Base-by-base conservation (phyloP, 2,888 invertebrate species). In the Reticulitermes lucifugus region DNA sequence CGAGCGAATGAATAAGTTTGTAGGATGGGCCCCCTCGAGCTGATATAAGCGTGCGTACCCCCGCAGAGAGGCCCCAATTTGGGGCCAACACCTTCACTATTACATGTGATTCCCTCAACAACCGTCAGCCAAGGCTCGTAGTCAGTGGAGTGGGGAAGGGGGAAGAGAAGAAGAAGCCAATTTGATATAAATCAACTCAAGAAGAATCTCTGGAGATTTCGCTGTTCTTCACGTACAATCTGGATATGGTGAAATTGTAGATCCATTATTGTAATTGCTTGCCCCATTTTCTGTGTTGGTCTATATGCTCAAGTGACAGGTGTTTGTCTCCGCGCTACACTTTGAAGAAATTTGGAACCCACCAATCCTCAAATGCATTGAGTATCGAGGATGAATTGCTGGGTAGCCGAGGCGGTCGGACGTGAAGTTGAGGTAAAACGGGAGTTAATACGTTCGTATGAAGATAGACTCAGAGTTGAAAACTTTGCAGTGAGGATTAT, bases 171-270 rank as follows among this genome's bases (percentile, higher is more conserved):
- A 81, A 70, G 81, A 41, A 70, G 70, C 65, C 65, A 70, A 81
- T 81, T 81, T 70, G 35, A 43, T 81, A 81, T 81, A 81, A 81
- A 81, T 81, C 81, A 81, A 70, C n/a, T 46, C 43, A n/a, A 77
- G 51, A 25, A 65, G 65, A 10, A 25, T 25, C 65, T 65, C n/a
- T 25, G 25, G 65, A 65, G 65, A 35, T n/a, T 65, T 65, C 25
- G 25, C 25, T n/a, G 25, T 65, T 65, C 18, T 10, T 25, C 25
- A 14, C 18, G 73, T 73, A 73, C 73, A 73, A 35, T n/a, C 41
- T 5, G 73, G 41, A 65, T 65, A n/a, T 6, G 2, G 65, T 65
- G 25, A 65, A 65, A 65, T n/a, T 65, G 65, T n/a, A 10, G 65
- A 12, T 65, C 14, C 65, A 25, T n/a, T 18, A 4, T 55, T 55